Conservation (phyloP, 2,888 invertebrate genomes). For the Xestobium rufovillosum region DNA sequence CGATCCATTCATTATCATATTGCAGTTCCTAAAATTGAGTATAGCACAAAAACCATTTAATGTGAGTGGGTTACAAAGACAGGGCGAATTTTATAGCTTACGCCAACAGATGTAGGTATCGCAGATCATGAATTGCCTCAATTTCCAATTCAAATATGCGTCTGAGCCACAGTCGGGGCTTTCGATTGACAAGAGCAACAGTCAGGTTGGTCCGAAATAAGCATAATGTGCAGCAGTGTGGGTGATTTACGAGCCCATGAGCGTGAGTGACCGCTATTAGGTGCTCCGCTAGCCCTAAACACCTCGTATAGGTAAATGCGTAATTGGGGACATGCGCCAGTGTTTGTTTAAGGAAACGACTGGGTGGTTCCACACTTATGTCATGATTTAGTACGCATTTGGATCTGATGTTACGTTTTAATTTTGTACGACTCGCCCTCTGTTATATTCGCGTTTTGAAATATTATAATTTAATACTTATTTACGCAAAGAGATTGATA, state of each 20-base stretch:
- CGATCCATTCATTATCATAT: too few relatives aligned
- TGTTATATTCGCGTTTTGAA: conserved; percentile 3
- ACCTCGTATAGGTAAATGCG: conserved; percentile 38
- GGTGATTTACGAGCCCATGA: conserved; percentile 34
- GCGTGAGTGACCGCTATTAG: conserved; percentile 36
- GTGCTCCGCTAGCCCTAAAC: conserved; percentile 30
- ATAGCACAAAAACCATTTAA: too few relatives aligned
- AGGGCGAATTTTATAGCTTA: too few relatives aligned
- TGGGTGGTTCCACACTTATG: conserved; percentile 27
- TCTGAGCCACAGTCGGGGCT: too few relatives aligned
- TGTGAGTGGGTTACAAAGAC: too few relatives aligned
- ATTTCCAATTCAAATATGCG: too few relatives aligned
- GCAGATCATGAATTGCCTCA: too few relatives aligned
- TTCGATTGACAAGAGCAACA: too few relatives aligned
- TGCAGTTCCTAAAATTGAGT: too few relatives aligned
- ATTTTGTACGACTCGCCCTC: conserved; percentile 2
- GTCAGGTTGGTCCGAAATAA: too few relatives aligned
- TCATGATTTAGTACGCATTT: conserved; percentile 25
- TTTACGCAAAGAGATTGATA: too few relatives aligned
- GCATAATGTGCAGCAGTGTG: conserved; percentile 17
- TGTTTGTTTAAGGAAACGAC: conserved; percentile 36
- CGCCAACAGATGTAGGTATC: too few relatives aligned
- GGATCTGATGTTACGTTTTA: conserved; percentile 1
- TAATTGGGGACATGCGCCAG: conserved; percentile 36
- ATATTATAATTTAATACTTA: not conserved